Evolutionary conservation across 2,113 vertebrate species (phyloP).

Genomic region (Aphyosemion australe): DNA sequence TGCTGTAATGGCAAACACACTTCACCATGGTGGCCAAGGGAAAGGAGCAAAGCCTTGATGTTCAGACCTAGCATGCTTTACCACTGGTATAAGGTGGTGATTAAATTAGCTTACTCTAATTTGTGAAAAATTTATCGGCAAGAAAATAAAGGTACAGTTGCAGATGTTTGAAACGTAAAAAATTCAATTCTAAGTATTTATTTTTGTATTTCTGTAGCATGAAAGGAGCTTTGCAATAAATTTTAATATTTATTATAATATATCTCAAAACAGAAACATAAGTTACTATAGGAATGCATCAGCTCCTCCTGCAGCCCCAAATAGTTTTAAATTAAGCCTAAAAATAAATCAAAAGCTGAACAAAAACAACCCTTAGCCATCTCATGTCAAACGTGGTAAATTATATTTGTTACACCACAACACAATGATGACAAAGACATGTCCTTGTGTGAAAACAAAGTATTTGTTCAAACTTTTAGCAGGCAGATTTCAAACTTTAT

Average conservation of each 20-base stretch:
- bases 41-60: too few relatives aligned
- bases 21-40: too few relatives aligned
- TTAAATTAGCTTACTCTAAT: too few relatives aligned
- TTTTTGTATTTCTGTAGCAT: neutral
- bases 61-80: too few relatives aligned
- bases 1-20: too few relatives aligned
- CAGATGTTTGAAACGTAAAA: neutral
- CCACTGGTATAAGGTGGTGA: too few relatives aligned
- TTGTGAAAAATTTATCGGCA: too few relatives aligned
- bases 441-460: neutral
- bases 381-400: neutral
- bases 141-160: too few relatives aligned
- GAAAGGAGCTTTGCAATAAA: neutral
- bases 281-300: neutral
- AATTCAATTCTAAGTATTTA: neutral
- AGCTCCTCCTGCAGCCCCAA: neutral
- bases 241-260: neutral
- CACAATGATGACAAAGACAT: neutral
- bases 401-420: conserved; percentile 3
- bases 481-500: conserved; percentile 33
- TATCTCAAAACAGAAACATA: neutral
- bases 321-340: conserved; percentile 4
- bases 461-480: conserved; percentile 1
- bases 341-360: too few relatives aligned
- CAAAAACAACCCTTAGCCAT: neutral